A percentile compares a stretch with the other conserved stretches of the same genome.
These are phyloP conservation scores for Eupithecia centaureata DNA, from an alignment of 2,888 invertebrate species.

Conservation along the genomic window DNA sequence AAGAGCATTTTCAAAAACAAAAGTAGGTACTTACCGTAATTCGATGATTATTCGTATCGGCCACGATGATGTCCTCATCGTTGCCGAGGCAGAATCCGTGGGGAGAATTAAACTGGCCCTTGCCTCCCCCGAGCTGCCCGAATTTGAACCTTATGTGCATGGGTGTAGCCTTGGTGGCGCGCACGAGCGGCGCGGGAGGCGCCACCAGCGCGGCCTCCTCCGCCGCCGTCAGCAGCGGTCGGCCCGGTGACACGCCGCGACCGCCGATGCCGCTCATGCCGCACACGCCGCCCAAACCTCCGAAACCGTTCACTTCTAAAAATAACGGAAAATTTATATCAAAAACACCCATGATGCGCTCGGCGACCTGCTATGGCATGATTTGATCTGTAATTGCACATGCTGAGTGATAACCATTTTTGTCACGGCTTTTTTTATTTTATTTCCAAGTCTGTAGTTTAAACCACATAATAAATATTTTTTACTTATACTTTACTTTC, in stretches of 20 bases:
- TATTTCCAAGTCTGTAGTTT: too few relatives aligned
- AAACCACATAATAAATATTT: too few relatives aligned
- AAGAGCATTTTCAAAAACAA: slow-evolving; percentile 5
- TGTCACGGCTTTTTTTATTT: too few relatives aligned
- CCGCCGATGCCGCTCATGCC: slow-evolving; percentile 77
- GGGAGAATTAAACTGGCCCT: slow-evolving; percentile 98
- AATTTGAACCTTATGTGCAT: slow-evolving; percentile 97
- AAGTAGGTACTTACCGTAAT: slow-evolving; percentile 86
- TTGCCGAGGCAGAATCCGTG: slow-evolving; percentile 98
- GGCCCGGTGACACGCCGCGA: slow-evolving; percentile 80
- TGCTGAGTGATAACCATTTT: too few relatives aligned
- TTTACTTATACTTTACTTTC: too few relatives aligned
- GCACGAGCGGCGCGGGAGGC: slow-evolving; percentile 81
- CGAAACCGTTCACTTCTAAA: slow-evolving; percentile 79
- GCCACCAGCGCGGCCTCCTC: slow-evolving; percentile 77
- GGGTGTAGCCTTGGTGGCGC: slow-evolving; percentile 89
- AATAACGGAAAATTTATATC: too few relatives aligned
- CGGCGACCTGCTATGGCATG: too few relatives aligned
- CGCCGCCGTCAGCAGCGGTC: slow-evolving; percentile 73
- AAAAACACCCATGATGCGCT: too few relatives aligned
- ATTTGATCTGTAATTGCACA: too few relatives aligned
- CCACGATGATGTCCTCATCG: slow-evolving; percentile 98
- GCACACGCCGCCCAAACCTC: slow-evolving; percentile 61
- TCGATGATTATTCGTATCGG: slow-evolving; percentile 98
- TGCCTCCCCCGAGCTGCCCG: slow-evolving; percentile 95